Evolutionary conservation across 2,797 vertebrate species (phyloP), one percentile per base, ranked within the genome.

Genomic region (Protonibea diacanthus): DNA sequence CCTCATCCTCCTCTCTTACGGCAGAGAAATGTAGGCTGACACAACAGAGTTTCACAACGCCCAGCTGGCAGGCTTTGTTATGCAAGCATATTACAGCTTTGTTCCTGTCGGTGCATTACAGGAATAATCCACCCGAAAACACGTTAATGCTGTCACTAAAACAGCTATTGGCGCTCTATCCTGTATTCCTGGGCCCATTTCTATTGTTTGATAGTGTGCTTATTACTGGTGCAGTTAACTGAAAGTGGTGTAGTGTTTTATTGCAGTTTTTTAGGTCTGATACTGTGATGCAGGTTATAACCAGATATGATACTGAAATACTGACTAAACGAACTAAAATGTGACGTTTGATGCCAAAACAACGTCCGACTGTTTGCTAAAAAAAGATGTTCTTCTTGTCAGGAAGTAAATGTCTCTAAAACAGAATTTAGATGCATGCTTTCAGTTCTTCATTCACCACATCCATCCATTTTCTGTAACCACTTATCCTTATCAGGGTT

Each of bases 21-120:
- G 49, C 27, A 53, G 45, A 86, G 67, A 77, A 71, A 82, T 75
- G 74, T 80, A 81, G 85, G 81, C 65, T 64, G 84, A 75, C 68
- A 80, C 74, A 72, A 71, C 81, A 81, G 68, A 74, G 74, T 69
- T 80, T 58, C 64, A 78, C 71, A 78, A 81, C 86, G 76, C 72
- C 81, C 86, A 81, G 70, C 82, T 82, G 70, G 72, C 76, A 81
- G 85, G 71, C 78, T 89, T 87, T 86, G 68, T 79, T 76, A 72
- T 68, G 76, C 72, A 86, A 82, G 58, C 75, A 85, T 38, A 76
- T 72, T 78, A 76, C 71, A 77, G 67, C 82, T 66, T 58, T 76
- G 65, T 79, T 78, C 73, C 57, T 76, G 66, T 72, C 71, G 20
- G 23, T 75, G 70, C 29, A 59, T 83, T 82, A 74, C 49, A 81